Conservation (phyloP, 2,113 vertebrate species). For the Benitochromis conjunctus region DNA sequence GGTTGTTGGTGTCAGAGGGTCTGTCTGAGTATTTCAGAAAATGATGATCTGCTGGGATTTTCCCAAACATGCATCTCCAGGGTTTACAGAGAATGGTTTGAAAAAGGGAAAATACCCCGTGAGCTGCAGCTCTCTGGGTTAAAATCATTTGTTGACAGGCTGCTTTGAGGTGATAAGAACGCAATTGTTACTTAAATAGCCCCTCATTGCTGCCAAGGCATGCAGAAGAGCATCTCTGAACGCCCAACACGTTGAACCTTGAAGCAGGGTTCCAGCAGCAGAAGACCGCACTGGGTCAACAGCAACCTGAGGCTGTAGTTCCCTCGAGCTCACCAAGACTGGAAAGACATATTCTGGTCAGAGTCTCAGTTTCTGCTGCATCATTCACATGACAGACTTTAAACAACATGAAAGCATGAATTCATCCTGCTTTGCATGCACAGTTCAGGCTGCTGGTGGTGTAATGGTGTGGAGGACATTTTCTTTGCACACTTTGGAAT, state of each 20-base stretch:
- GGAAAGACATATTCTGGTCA: background rate
- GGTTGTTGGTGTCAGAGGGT: background rate
- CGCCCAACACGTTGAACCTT: background rate
- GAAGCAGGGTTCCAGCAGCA: background rate
- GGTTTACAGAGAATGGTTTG: background rate
- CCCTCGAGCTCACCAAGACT: accelerated
- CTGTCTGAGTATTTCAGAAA: background rate
- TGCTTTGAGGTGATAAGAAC: background rate
- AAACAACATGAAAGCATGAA: accelerated
- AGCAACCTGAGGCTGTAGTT: background rate
- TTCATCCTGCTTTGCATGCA: background rate
- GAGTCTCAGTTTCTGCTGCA: background rate
- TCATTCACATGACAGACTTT: background rate
- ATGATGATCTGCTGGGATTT: background rate
- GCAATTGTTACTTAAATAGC: background rate
- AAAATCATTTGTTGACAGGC: background rate
- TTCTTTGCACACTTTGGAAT: background rate
- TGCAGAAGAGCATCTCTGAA: background rate
- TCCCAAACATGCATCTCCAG: background rate
- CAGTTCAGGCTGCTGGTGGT: background rate
- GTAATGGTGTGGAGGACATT: background rate
- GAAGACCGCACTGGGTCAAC: background rate
- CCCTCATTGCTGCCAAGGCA: accelerated
- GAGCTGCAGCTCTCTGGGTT: background rate
- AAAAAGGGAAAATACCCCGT: background rate